Evolutionary conservation across 2,113 vertebrate species (phyloP).

Genomic region (Reinhardtius hippoglossoides): DNA sequence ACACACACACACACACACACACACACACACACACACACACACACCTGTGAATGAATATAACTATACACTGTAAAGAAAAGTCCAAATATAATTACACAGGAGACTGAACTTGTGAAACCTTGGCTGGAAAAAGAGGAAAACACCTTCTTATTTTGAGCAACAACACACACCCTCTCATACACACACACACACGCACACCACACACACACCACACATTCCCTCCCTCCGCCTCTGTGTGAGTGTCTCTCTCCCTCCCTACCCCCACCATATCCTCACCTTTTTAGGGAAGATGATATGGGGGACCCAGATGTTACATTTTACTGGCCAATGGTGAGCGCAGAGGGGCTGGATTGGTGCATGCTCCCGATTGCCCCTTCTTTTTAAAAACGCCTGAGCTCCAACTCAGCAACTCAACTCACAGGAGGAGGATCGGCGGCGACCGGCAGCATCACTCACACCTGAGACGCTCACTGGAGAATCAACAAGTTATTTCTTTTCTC

Average conservation of each 20-base stretch:
- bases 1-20: neutral
- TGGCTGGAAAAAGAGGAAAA: slow-evolving; percentile 34
- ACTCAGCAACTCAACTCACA: slow-evolving; percentile 68
- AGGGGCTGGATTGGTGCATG: slow-evolving; percentile 82
- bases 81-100: slow-evolving; percentile 3
- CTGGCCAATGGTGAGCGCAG: slow-evolving; percentile 81
- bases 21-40: neutral
- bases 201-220: neutral
- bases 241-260: slow-evolving; percentile 18
- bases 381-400: slow-evolving; percentile 80
- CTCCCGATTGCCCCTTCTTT: slow-evolving; percentile 74
- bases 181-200: slow-evolving; percentile 10
- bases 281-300: slow-evolving; percentile 73
- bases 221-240: neutral
- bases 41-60: slow-evolving; percentile 16
- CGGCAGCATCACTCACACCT: slow-evolving; percentile 67
- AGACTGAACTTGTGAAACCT: slow-evolving; percentile 16
- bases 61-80: neutral
- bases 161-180: slow-evolving; percentile 6
- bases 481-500: neutral
- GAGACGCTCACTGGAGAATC: slow-evolving; percentile 35
- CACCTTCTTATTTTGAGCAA: slow-evolving; percentile 38
- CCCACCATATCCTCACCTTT: slow-evolving; percentile 63
- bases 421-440: slow-evolving; percentile 55
- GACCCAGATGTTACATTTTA: slow-evolving; percentile 76